phyloP scores from a whole-genome alignment of 2,888 invertebrate genomes.

The Tipula unca region DNA sequence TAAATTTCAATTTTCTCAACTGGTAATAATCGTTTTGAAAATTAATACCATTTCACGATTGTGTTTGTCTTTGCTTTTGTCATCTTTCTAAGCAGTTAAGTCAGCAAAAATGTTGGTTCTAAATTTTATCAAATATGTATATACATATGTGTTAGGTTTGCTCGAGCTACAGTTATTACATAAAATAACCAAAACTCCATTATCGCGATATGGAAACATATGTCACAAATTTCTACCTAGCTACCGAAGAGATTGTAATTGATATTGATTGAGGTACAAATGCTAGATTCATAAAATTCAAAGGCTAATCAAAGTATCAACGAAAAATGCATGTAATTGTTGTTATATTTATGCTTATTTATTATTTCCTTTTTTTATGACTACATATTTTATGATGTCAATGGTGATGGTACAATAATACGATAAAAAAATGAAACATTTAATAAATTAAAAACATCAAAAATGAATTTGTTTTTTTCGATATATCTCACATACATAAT shows the following conservation, averaged over 20 bases:
- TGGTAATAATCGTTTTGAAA: no score
- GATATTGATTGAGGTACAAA: background rate
- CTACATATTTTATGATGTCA: background rate
- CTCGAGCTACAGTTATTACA: background rate
- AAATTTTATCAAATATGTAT: no score
- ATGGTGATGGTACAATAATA: background rate
- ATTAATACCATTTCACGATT: no score
- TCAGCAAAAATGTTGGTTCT: no score
- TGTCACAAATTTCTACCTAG: background rate
- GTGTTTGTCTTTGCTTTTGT: no score
- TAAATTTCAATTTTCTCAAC: no score
- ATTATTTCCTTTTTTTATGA: background rate
- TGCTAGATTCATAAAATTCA: background rate
- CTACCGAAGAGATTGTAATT: background rate
- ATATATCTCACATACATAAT: background rate
- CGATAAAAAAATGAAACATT: background rate
- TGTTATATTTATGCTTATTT: background rate
- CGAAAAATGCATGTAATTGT: background rate
- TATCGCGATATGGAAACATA: background rate
- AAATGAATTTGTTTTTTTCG: background rate
- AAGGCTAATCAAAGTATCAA: background rate
- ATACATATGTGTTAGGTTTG: no score
- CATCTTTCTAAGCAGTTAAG: no score
- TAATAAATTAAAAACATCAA: background rate
- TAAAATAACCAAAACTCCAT: background rate